Percentiles rank a stretch among this genome's conserved stretches.
Evolutionary conservation across 2,113 vertebrate species (phyloP).

Genomic region (Penelope pileata): DNA sequence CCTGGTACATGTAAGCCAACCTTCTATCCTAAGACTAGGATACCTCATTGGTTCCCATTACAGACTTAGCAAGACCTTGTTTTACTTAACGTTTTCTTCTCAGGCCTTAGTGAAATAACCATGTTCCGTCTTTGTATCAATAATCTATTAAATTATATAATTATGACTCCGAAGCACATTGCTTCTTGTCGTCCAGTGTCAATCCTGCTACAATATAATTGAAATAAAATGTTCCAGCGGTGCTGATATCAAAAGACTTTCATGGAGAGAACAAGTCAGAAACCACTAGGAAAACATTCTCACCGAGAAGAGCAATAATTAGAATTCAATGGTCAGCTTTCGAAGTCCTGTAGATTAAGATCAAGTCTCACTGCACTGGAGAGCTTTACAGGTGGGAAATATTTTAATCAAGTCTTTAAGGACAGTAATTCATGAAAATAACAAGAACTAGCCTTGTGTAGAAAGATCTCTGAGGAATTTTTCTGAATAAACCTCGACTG

Average conservation of each 20-base stretch:
- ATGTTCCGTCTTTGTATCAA: background rate
- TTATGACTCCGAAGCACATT: background rate
- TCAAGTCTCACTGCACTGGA: background rate
- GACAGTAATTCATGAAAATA: background rate
- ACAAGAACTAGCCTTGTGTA: background rate
- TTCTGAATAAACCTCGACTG: background rate
- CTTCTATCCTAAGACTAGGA: background rate
- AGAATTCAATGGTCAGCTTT: background rate
- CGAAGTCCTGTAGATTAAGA: background rate
- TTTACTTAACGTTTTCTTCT: background rate
- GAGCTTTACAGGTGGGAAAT: background rate
- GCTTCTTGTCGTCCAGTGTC: background rate
- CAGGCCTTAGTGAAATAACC: background rate
- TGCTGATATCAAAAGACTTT: background rate
- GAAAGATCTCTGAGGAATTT: fast-evolving
- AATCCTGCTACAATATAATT: background rate
- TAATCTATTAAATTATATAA: background rate
- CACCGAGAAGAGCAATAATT: background rate
- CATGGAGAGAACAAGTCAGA: background rate
- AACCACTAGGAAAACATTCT: background rate
- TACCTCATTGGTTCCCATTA: background rate
- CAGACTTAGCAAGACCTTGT: background rate
- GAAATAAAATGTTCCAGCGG: background rate
- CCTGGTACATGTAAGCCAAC: background rate
- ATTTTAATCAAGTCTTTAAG: background rate